phyloP scores from a whole-genome alignment of 2,888 invertebrate genomes.

The Cremastinae sp. region DNA sequence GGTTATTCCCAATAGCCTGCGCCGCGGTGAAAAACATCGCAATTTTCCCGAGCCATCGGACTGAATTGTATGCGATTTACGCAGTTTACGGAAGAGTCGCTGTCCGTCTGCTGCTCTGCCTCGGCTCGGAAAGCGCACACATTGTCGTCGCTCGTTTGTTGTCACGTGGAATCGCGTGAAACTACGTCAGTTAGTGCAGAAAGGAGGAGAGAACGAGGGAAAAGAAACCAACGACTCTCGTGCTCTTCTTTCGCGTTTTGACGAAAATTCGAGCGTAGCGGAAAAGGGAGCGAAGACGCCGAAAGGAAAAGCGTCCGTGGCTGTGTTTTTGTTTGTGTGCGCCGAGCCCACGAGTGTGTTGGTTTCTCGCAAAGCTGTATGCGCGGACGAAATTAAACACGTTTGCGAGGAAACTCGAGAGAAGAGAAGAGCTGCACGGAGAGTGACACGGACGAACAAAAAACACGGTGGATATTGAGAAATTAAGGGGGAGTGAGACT shows the following conservation, averaged over 20 bases:
- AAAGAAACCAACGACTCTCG: neutral
- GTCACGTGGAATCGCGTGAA: constrained; percentile 62
- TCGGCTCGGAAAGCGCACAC: neutral
- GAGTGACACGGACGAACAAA: constrained; percentile 34
- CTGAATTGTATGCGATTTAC: constrained; percentile 56
- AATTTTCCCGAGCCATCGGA: constrained; percentile 55
- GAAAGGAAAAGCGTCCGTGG: constrained; percentile 24
- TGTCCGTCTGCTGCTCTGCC: constrained; percentile 20
- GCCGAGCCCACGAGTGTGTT: constrained; percentile 17
- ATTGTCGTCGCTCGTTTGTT: constrained; percentile 44
- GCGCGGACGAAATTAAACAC: constrained; percentile 59
- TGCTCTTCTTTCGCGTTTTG: neutral
- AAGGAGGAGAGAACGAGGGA: constrained; percentile 9
- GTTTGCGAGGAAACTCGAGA: constrained; percentile 57
- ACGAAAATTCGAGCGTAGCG: constrained; percentile 12
- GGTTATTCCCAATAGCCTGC: constrained; percentile 64
- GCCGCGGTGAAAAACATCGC: constrained; percentile 61
- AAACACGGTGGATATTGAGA: constrained; percentile 25
- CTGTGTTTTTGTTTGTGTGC: constrained; percentile 8
- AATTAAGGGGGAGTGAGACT: constrained; percentile 17
- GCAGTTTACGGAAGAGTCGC: constrained; percentile 64
- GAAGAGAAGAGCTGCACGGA: constrained; percentile 29
- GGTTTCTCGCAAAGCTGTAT: neutral
- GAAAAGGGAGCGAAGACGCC: constrained; percentile 19
- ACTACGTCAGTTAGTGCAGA: constrained; percentile 56